phyloP scores from a whole-genome alignment of 2,888 invertebrate species.

The Salticus scenicus region DNA sequence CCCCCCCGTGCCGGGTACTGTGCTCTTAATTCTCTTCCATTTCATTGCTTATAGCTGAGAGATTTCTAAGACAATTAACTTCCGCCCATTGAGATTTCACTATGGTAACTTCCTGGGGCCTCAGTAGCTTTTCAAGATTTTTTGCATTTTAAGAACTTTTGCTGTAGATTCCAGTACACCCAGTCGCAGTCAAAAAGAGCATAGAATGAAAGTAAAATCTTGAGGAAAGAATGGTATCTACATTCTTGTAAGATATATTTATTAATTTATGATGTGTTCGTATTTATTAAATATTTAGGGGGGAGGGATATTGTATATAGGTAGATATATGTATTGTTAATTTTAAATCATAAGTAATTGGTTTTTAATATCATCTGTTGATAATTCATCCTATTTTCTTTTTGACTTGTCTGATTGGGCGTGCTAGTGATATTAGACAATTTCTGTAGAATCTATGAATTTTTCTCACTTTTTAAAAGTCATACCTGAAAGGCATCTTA shows the following conservation, averaged over 20 bases:
- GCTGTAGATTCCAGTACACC: constrained; percentile 34
- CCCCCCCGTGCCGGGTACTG: constrained; percentile 27
- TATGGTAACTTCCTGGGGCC: constrained; percentile 68
- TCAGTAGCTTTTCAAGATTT: constrained; percentile 61
- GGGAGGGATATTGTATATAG: too few species aligned
- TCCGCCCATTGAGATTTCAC: constrained; percentile 68
- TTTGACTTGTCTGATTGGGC: neutral
- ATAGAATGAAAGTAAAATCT: too few species aligned
- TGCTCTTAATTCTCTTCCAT: constrained; percentile 69
- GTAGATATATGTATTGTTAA: too few species aligned
- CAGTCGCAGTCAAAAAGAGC: neutral
- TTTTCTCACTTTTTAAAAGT: constrained; percentile 66
- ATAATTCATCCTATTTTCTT: neutral
- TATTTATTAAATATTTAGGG: too few species aligned
- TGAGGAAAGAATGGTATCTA: too few species aligned
- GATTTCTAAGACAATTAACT: constrained; percentile 67
- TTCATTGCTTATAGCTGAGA: constrained; percentile 69
- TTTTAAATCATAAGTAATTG: too few species aligned
- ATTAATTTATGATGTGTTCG: too few species aligned
- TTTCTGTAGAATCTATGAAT: constrained; percentile 47
- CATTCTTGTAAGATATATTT: too few species aligned
- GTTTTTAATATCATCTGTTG: too few species aligned
- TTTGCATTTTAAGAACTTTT: constrained; percentile 67
- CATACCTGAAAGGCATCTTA: constrained; percentile 59
- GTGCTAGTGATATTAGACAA: constrained; percentile 38